Base-by-base conservation (phyloP, 2,797 vertebrate species). In the Phaenicophaeus curvirostris region DNA sequence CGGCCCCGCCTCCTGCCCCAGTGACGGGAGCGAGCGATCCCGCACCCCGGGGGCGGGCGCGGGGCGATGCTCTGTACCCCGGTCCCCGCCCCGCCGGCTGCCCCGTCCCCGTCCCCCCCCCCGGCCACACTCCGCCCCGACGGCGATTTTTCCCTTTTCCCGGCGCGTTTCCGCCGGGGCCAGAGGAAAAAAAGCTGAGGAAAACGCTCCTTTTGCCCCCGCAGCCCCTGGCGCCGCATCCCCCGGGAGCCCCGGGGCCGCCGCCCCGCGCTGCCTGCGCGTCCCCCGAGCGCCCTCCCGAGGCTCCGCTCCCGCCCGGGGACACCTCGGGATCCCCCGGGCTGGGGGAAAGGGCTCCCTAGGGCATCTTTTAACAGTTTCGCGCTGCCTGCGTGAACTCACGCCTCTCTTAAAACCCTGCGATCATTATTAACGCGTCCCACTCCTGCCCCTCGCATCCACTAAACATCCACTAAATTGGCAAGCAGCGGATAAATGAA, bases 281-380 rank as follows among this genome's bases (percentile, higher is more conserved):
- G 83, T 93, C 84, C 18, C 84, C 84, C 66, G 24, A 94, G 95
- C 95, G 95, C 95, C 95, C 95, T 92, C 95, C 73, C 57, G 89
- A 94, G 91, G 95, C 91, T n/a, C 61, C 14, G 15, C 68, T 61
- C 30, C 72, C n/a, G n/a, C n/a, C n/a, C n/a, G n/a, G n/a, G n/a
- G n/a, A n/a, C n/a, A n/a, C n/a, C n/a, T n/a, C n/a, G n/a, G n/a
- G n/a, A n/a, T n/a, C n/a, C n/a, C n/a, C n/a, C n/a, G n/a, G n/a
- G n/a, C 17, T 3, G 1, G 48, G 73, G 66, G 35, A 51, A 44
- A n/a, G 9, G 84, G 35, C 31, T n/a, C 25, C 15, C 46, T 14
- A 10, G 33, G 39, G 44, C 37, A 25, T 19, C 69, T 46, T 46
- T 37, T 1, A n/a, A 33, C 6, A 44, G 25, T 31, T 15, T 61